Conservation (phyloP, 2,797 vertebrate genomes). For the Acanthiza pusilla region DNA sequence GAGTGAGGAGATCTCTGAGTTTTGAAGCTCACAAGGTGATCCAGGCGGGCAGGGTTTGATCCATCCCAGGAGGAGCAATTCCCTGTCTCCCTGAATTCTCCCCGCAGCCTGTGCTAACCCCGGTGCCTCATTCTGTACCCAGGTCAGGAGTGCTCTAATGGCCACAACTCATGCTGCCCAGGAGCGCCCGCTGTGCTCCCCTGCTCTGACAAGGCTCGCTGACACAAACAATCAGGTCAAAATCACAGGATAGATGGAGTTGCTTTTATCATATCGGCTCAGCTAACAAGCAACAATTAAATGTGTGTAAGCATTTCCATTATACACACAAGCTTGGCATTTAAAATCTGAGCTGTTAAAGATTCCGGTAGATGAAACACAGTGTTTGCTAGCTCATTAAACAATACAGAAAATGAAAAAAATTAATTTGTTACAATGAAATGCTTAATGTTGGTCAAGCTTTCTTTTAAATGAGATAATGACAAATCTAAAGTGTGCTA, state of each 20-base stretch:
- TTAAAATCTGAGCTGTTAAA: background rate
- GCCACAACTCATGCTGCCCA: background rate
- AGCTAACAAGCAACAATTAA: background rate
- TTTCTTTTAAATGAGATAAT: background rate
- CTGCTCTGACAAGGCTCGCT: background rate
- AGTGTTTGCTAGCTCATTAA: background rate
- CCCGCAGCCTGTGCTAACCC: background rate
- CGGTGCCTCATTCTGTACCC: slow-evolving; percentile 25
- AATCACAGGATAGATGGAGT: background rate
- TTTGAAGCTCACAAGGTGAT: background rate
- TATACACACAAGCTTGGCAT: background rate
- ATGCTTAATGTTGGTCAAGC: background rate
- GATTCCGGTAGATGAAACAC: background rate
- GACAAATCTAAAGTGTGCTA: background rate
- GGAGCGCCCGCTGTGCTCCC: background rate
- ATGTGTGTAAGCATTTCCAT: background rate
- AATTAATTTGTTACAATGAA: background rate
- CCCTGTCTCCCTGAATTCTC: background rate
- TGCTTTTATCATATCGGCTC: background rate
- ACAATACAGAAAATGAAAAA: too few relatives aligned
- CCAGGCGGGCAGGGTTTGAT: background rate
- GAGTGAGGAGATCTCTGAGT: background rate
- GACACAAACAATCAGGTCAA: background rate
- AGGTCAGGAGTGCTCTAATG: slow-evolving; percentile 28
- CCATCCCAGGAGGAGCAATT: slow-evolving; percentile 11